Evolutionary conservation across 2,797 vertebrate genomes (phyloP), one percentile per base, ranked within the genome.

Genomic region (Holocentrus rufus): DNA sequence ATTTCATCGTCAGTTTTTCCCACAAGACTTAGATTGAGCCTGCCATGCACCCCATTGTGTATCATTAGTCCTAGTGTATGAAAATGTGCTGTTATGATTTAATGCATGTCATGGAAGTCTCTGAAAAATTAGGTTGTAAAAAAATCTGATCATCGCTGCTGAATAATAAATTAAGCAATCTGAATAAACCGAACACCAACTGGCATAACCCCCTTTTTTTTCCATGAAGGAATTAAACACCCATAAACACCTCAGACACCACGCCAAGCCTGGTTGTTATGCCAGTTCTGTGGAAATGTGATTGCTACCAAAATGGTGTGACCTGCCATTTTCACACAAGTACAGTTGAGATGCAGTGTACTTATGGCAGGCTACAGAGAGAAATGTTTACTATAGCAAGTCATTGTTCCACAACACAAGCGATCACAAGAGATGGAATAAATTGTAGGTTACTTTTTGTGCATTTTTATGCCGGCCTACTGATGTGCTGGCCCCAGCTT

Each of bases 391-490:
- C 83, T 79, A 85, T 59, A 86, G 75, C 39, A 64, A 87, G 74
- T 74, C 72, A 84, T 46, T 70, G 69, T 64, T 61, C 77, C 85
- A 88, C 88, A 90, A 83, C 82, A 83, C 82, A 91, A 89, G 73
- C 77, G 82, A 88, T 74, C 86, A 90, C 84, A 89, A 83, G 76
- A 80, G 71, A 78, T 78, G 77, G 65, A 89, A 89, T 79, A 87
- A 89, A 86, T 77, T 60, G 76, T 54, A 20, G 80, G 87, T 93
- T 93, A 93, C 93, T 93, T 93, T 93, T 91, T 56, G 82, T 82
- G 91, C 73, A 87, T 83, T 89, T 88, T 92, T 93, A 83, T 88
- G 82, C 63, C 80, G 86, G 90, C 88, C 91, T 91, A 85, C 86
- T 89, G 92, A 89, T 79, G 89, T 81, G 88, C 83, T 74, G 86